Percentiles rank a stretch among this genome's conserved stretches.
Conservation (phyloP, 2,113 vertebrate genomes). For the Ameiurus melas region DNA sequence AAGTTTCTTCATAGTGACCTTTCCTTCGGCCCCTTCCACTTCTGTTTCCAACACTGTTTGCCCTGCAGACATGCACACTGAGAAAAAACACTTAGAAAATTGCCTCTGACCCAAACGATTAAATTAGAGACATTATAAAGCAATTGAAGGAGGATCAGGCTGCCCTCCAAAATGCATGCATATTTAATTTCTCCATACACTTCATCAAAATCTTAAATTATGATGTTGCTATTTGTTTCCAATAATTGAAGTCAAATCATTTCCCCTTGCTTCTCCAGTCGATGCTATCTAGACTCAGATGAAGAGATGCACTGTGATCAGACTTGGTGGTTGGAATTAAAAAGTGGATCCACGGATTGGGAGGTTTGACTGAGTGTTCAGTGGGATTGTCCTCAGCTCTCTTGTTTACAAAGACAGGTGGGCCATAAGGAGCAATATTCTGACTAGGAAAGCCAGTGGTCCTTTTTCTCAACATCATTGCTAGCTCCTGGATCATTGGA, state of each 20-base stretch:
- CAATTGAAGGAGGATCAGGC: constrained; percentile 46
- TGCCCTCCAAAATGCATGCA: constrained; percentile 51
- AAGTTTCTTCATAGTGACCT: constrained; percentile 42
- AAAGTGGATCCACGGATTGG: background rate
- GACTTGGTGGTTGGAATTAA: background rate
- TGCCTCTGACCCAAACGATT: constrained; percentile 51
- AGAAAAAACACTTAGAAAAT: constrained; percentile 34
- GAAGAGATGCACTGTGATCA: constrained; percentile 14
- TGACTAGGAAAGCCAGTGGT: constrained; percentile 62
- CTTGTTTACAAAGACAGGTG: background rate
- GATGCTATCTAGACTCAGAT: background rate
- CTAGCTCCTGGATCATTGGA: constrained; percentile 57
- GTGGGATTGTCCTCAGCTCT: constrained; percentile 14
- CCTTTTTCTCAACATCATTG: constrained; percentile 63
- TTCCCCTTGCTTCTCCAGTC: background rate
- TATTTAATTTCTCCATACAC: constrained; percentile 48
- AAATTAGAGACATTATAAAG: constrained; percentile 49
- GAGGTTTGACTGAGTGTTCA: background rate
- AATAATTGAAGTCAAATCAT: constrained; percentile 28
- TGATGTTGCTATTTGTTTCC: constrained; percentile 46
- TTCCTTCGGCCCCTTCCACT: constrained; percentile 29
- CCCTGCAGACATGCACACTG: constrained; percentile 32
- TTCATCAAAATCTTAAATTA: constrained; percentile 42
- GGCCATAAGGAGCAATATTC: constrained; percentile 20
- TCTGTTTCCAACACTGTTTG: constrained; percentile 44